phyloP scores from a whole-genome alignment of 2,113 vertebrate genomes.

The Pseudopipra pipra region DNA sequence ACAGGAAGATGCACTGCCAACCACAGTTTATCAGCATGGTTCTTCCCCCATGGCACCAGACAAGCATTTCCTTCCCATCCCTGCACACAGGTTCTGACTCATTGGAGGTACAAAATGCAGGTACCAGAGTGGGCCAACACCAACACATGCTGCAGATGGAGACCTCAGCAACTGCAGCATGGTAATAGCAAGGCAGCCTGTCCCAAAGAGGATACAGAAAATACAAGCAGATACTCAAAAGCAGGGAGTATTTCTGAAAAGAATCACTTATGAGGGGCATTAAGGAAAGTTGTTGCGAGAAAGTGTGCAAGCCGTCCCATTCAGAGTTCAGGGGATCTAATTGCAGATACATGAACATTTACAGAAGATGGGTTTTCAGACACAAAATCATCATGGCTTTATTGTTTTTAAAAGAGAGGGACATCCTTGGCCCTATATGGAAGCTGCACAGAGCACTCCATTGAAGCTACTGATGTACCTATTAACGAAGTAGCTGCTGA shows the following conservation, averaged over 20 bases:
- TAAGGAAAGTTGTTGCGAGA: not conserved
- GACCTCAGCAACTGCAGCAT: not conserved
- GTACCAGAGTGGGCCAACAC: not conserved
- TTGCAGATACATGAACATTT: not conserved
- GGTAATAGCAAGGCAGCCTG: not conserved
- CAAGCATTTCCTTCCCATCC: not conserved
- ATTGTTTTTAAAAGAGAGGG: not conserved
- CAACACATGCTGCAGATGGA: rapidly evolving
- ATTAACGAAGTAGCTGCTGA: not conserved
- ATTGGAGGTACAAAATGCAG: not conserved
- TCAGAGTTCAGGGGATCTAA: not conserved
- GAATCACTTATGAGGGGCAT: not conserved
- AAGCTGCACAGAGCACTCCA: not conserved
- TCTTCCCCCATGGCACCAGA: not conserved
- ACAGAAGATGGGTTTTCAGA: not conserved
- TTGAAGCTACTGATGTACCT: not conserved
- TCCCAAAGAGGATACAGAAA: not conserved
- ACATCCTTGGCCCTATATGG: not conserved
- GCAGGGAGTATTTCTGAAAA: not conserved
- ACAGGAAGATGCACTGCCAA: not conserved
- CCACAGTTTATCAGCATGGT: not conserved
- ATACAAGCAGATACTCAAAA: not conserved
- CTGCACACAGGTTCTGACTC: not conserved
- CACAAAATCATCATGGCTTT: not conserved
- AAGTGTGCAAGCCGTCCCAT: not conserved